Evolutionary conservation across 2,888 invertebrate species (phyloP), one percentile per base, ranked within the genome.

Genomic region (Leucoptera coffeella): DNA sequence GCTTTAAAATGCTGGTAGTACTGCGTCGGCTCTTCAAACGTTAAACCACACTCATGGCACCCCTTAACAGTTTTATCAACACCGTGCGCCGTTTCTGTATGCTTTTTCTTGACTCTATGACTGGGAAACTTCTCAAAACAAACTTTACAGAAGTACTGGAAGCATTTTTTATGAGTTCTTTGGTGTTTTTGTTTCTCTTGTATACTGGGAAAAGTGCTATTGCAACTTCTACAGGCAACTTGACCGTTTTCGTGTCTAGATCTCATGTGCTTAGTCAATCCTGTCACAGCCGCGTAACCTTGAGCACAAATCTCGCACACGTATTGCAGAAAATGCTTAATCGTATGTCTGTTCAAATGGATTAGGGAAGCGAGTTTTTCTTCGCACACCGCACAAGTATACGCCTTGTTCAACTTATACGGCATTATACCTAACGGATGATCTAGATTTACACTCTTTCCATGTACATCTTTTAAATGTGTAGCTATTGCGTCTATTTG

Each of bases 251-350:
- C 58, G 23, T 65, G 65, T 29, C 61, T 64, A 0, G 57, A 50
- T 2, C 62, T 31, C 1, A 64, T 50, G 30, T 65, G 65, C 1
- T 56, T 38, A 1, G 64, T 25, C 1, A 65, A 30, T 0, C 64
- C 62, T 0, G 62, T 60, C 0, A 58, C 54, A 0, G 64, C 61
- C 0, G 62, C 50, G 28, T 64, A 65, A 12, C 64, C 59, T 31
- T 50, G 56, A 0, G 65, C 67, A 34, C 67, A 67, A 0, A 56
- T 58, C 22, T 65, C 57, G 28, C 67, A 67, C 0, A 62, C 61
- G 35, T 58, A 62, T 22, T 53, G 58, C 4, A 59, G 30, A 25
- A 65, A 67, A 28, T 67, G 67, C 0, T 59, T 53, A 8, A 64
- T 55, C 2, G 65, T 65, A 31, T 67, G 67, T 12, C 61, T 33